phyloP scores from a whole-genome alignment of 92 coral and sea anemone genomes.

The Phenganax subtilis region DNA sequence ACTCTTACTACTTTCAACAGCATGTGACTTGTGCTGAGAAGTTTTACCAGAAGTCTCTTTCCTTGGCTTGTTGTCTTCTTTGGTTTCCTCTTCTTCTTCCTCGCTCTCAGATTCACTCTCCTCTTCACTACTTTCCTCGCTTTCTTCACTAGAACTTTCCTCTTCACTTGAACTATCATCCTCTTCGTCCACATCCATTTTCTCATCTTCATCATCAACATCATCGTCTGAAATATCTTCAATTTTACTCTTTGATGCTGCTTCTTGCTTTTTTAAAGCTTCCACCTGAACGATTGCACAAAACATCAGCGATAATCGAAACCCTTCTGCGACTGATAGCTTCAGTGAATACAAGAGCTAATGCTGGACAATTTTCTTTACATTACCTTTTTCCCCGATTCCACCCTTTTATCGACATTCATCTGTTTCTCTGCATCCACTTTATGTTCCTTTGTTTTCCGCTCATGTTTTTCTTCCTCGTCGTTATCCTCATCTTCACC shows the following conservation, averaged over 20 bases:
- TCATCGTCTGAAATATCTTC: constrained; percentile 37
- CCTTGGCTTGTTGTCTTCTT: constrained; percentile 26
- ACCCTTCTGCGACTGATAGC: no score
- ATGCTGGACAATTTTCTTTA: neutral
- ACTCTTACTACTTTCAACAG: neutral
- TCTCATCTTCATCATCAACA: constrained; percentile 13
- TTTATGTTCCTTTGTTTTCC: constrained; percentile 34
- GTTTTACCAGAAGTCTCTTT: constrained; percentile 57
- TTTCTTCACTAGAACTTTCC: constrained; percentile 44
- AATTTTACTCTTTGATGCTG: neutral
- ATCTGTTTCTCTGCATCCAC: constrained; percentile 19
- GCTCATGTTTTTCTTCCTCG: constrained; percentile 39
- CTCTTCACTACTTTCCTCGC: constrained; percentile 27
- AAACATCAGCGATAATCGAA: no score
- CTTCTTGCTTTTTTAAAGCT: neutral
- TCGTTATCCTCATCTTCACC: constrained; percentile 32
- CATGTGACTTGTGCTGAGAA: constrained; percentile 61
- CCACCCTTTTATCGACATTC: constrained; percentile 33
- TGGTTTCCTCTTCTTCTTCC: constrained; percentile 48
- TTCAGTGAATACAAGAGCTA: no score
- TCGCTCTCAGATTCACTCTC: constrained; percentile 30
- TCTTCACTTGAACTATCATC: constrained; percentile 39
- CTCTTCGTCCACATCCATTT: constrained; percentile 44
- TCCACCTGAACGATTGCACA: neutral
- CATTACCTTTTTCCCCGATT: constrained; percentile 7